These are phyloP conservation scores for Zophobas morio DNA, from an alignment of 1,140 invertebrate species.

Conservation along the genomic window DNA sequence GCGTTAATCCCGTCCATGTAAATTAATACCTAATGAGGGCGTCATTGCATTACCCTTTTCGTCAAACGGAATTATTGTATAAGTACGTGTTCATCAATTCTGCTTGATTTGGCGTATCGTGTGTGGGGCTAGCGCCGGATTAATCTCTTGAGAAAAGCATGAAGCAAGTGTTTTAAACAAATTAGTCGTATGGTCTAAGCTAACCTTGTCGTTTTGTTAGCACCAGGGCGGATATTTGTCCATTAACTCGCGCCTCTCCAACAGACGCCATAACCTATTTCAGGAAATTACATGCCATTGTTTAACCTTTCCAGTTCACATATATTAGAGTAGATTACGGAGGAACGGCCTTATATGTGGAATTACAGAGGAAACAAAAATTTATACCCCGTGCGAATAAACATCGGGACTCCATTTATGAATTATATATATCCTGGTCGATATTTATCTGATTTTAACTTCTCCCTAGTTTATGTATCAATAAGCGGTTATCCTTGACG, in stretches of 20 bases:
- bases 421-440: no score
- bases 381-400: no score
- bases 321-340: conserved; percentile 35
- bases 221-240: conserved; percentile 33
- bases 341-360: background rate
- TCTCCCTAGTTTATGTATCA: no score
- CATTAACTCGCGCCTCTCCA: conserved; percentile 35
- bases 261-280: conserved; percentile 37
- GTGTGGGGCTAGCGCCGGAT: no score
- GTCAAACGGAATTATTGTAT: no score
- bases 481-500: no score
- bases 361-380: conserved; percentile 3
- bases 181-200: conserved; percentile 17
- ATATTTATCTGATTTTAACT: background rate
- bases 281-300: conserved; percentile 41
- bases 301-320: conserved; percentile 39
- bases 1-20: no score
- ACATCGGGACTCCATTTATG: no score
- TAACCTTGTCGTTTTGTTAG: conserved; percentile 17
- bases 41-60: no score
- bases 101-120: background rate
- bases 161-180: background rate
- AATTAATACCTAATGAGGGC: no score
- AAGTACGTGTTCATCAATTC: background rate
- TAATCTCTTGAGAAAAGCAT: no score